Evolutionary conservation across 2,888 invertebrate genomes (phyloP).

Genomic region (Nudaria mundana): DNA sequence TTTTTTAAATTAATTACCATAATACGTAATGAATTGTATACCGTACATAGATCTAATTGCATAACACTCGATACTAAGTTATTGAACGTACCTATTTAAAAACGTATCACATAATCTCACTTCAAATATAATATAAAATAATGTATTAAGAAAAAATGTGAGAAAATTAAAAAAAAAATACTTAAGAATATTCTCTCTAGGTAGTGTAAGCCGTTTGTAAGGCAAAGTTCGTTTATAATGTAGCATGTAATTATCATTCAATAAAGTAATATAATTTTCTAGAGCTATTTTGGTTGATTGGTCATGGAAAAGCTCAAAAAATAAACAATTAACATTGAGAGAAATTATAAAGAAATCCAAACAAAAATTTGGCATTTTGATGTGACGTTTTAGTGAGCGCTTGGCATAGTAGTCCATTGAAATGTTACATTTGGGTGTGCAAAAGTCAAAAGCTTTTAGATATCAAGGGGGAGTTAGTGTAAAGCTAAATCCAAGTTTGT

Average conservation of each 20-base stretch:
- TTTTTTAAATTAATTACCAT: not conserved
- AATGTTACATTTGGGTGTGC: too few species aligned
- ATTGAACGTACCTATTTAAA: not conserved
- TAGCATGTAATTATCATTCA: conserved; percentile 5
- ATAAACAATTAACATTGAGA: too few species aligned
- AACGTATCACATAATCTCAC: conserved; percentile 1
- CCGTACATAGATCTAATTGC: conserved; percentile 7
- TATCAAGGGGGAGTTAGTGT: too few species aligned
- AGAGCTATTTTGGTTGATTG: too few species aligned
- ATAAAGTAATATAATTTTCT: conserved; percentile 4
- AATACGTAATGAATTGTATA: conserved; percentile 10
- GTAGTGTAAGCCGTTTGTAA: conserved; percentile 11
- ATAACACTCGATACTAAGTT: too few species aligned
- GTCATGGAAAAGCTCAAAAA: too few species aligned
- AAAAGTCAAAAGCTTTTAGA: too few species aligned
- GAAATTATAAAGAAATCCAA: too few species aligned
- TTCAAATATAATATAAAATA: conserved; percentile 2
- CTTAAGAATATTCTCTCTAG: conserved; percentile 23
- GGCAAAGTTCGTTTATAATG: conserved; percentile 5
- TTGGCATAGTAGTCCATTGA: too few species aligned
- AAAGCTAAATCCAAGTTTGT: too few species aligned
- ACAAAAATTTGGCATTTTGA: too few species aligned
- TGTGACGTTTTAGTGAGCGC: too few species aligned
- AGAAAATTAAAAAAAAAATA: conserved; percentile 19
- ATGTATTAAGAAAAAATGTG: conserved; percentile 5